Conservation (phyloP, 1,140 invertebrate genomes). For the Calephelis nemesis region DNA sequence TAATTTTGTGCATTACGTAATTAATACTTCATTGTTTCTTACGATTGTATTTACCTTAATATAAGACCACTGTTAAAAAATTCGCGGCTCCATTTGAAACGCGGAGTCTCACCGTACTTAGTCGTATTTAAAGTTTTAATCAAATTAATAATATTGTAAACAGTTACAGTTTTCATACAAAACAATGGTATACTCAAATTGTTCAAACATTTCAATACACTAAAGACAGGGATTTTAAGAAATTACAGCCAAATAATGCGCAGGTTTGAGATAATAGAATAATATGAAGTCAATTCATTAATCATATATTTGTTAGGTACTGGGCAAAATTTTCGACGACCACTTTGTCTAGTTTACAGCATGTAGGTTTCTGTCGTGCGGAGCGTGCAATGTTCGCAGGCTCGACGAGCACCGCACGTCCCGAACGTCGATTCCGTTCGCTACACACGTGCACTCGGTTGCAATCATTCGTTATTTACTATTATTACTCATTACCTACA, state of each 20-base stretch:
- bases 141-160: slow-evolving; percentile 60
- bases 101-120: slow-evolving; percentile 70
- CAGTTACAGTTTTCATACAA: slow-evolving; percentile 60
- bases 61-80: slow-evolving; percentile 73
- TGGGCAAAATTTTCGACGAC: slow-evolving; percentile 50
- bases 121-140: slow-evolving; percentile 74
- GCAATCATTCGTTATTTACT: slow-evolving; percentile 75
- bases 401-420: slow-evolving; percentile 33
- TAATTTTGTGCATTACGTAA: slow-evolving; percentile 78
- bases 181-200: slow-evolving; percentile 51
- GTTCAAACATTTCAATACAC: slow-evolving; percentile 68
- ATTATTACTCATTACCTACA: slow-evolving; percentile 77
- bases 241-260: slow-evolving; percentile 64
- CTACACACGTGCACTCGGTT: slow-evolving; percentile 66
- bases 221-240: slow-evolving; percentile 74
- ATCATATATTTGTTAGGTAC: slow-evolving; percentile 77
- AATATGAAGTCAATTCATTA: slow-evolving; percentile 78
- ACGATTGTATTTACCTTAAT: slow-evolving; percentile 75
- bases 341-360: slow-evolving; percentile 61
- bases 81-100: slow-evolving; percentile 54
- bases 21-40: slow-evolving; percentile 78
- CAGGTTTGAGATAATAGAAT: slow-evolving; percentile 76
- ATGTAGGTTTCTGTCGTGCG: slow-evolving; percentile 23
- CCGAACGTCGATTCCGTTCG: slow-evolving; percentile 34
- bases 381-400: slow-evolving; percentile 24